These are phyloP conservation scores for Pristionchus entomophagus DNA, from an alignment of 2,888 invertebrate genomes.

Conservation along the genomic window DNA sequence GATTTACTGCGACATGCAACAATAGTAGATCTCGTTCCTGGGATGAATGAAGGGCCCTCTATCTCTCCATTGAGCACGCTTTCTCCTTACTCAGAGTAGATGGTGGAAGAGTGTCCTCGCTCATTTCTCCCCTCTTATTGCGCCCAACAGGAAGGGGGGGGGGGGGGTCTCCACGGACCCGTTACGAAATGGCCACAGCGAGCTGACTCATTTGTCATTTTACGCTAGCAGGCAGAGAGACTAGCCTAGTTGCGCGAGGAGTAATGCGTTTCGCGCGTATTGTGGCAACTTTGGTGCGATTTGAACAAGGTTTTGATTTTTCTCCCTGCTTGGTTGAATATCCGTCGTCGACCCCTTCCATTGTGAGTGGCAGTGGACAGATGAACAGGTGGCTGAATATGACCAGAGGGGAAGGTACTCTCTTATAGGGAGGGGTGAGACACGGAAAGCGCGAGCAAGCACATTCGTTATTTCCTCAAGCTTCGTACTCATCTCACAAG, in stretches of 20 bases:
- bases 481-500: no score
- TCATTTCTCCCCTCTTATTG: background rate
- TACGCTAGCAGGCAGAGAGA: background rate
- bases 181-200: background rate
- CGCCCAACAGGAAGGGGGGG: background rate
- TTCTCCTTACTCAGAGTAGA: no score
- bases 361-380: background rate
- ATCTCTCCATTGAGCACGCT: no score
- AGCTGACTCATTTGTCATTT: slow-evolving; percentile 11
- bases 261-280: no score
- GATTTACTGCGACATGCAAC: background rate
- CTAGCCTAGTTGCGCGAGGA: no score
- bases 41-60: background rate
- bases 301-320: background rate
- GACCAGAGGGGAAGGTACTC: no score
- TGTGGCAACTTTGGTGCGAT: background rate
- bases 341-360: background rate
- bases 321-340: background rate
- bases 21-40: background rate
- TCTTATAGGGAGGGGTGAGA: no score
- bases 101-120: no score
- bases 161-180: background rate
- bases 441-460: no score
- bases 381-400: background rate
- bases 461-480: no score